A percentile compares a stretch with the other conserved stretches of the same genome.
These are phyloP conservation scores for Sinocyclocheilus grahami DNA, from an alignment of 2,113 vertebrate species.

Conservation along the genomic window DNA sequence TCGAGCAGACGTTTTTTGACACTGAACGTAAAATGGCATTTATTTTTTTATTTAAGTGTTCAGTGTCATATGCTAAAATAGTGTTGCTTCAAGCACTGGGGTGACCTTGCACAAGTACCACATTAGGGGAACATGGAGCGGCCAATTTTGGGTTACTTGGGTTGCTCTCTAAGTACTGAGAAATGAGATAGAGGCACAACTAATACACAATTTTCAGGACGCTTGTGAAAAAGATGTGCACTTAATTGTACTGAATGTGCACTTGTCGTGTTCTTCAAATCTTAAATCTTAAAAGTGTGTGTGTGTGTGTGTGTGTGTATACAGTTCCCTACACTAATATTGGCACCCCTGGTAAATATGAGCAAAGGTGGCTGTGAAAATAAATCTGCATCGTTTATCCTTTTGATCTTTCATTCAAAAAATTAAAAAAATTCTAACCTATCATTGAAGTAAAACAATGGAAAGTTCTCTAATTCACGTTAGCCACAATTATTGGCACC, in stretches of 20 bases:
- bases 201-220: neutral
- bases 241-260: neutral
- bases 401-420: too few species aligned
- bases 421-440: too few species aligned
- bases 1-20: slow-evolving; percentile 1
- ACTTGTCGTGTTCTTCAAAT: neutral
- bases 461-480: too few species aligned
- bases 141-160: neutral
- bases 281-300: neutral
- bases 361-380: too few species aligned
- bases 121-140: neutral
- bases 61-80: slow-evolving; percentile 20
- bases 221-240: neutral
- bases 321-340: too few species aligned
- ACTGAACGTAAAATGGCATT: slow-evolving; percentile 4
- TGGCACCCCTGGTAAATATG: too few species aligned
- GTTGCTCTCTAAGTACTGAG: neutral
- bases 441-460: too few species aligned
- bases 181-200: neutral
- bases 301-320: too few species aligned
- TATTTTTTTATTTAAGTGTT: slow-evolving; percentile 17
- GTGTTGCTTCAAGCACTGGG: neutral
- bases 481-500: too few species aligned
- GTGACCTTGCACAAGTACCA: slow-evolving; percentile 7
- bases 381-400: too few species aligned